Conservation (phyloP, 2,888 invertebrate species). For the Heliconius ethilla region DNA sequence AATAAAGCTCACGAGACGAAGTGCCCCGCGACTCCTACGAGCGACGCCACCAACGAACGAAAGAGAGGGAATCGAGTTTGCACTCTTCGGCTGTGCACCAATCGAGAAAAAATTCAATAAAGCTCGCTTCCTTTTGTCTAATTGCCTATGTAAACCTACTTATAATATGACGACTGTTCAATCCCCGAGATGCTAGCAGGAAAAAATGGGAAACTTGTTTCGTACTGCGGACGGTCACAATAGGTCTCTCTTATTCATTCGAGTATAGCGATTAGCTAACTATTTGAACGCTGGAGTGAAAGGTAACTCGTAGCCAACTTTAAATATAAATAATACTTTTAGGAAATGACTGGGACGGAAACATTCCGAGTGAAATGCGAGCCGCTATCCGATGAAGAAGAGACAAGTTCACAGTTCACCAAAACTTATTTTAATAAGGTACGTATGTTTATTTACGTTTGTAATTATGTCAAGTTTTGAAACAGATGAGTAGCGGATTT, state of each 20-base stretch:
- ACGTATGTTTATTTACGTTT: constrained; percentile 37
- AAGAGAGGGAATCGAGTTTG: constrained; percentile 70
- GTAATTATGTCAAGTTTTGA: not conserved
- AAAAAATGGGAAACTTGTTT: constrained; percentile 54
- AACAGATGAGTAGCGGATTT: not conserved
- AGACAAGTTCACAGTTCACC: constrained; percentile 60
- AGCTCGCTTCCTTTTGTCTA: constrained; percentile 77
- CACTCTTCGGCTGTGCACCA: constrained; percentile 77
- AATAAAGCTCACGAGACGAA: constrained; percentile 62
- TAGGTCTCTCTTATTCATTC: constrained; percentile 3
- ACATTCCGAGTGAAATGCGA: constrained; percentile 67
- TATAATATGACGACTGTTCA: constrained; percentile 62
- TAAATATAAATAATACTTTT: constrained; percentile 23
- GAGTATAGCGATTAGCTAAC: not conserved
- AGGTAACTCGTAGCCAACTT: not conserved
- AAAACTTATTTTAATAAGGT: constrained; percentile 61
- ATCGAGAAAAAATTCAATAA: constrained; percentile 81
- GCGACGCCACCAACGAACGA: constrained; percentile 60
- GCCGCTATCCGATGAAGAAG: constrained; percentile 69
- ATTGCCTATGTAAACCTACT: constrained; percentile 75
- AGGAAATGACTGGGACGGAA: constrained; percentile 72
- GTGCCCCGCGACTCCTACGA: constrained; percentile 51
- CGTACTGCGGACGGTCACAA: constrained; percentile 45
- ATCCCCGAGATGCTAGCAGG: constrained; percentile 60
- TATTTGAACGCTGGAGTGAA: not conserved